phyloP scores from a whole-genome alignment of 1,140 invertebrate species.

The Microplitis demolitor region DNA sequence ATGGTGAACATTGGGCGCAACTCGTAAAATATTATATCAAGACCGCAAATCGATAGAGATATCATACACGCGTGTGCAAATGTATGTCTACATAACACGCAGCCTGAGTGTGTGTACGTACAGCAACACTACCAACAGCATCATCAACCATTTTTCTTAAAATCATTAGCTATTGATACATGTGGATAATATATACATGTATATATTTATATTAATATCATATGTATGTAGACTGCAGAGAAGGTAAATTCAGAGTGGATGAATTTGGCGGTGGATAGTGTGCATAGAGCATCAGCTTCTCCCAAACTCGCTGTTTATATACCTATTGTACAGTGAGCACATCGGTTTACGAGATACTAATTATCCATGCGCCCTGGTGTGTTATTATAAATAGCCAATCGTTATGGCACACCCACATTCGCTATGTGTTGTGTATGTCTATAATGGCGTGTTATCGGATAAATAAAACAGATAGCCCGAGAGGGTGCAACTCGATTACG shows the following conservation, averaged over 20 bases:
- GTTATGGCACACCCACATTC: slow-evolving; percentile 57
- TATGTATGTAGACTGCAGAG: neutral
- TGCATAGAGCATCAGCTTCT: neutral
- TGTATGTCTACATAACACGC: neutral
- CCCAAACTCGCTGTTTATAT: neutral
- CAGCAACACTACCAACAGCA: neutral
- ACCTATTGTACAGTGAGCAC: slow-evolving; percentile 20
- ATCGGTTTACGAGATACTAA: slow-evolving; percentile 56
- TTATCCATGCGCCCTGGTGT: slow-evolving; percentile 55
- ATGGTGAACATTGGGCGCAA: neutral
- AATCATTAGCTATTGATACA: no score
- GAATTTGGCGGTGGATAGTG: no score
- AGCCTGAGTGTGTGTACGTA: neutral
- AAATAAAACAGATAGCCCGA: slow-evolving; percentile 57
- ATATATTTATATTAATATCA: slow-evolving; percentile 11
- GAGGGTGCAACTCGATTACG: slow-evolving; percentile 50
- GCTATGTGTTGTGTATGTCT: slow-evolving; percentile 43
- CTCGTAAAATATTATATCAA: slow-evolving; percentile 10
- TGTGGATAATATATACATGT: no score
- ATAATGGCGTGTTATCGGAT: slow-evolving; percentile 62
- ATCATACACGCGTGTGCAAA: slow-evolving; percentile 7
- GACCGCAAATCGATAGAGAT: slow-evolving; percentile 15
- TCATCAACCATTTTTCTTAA: no score
- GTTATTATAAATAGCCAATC: slow-evolving; percentile 63
- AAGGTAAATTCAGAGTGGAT: no score